phyloP scores from a whole-genome alignment of 2,888 invertebrate species.

The Tiliacea aurago region DNA sequence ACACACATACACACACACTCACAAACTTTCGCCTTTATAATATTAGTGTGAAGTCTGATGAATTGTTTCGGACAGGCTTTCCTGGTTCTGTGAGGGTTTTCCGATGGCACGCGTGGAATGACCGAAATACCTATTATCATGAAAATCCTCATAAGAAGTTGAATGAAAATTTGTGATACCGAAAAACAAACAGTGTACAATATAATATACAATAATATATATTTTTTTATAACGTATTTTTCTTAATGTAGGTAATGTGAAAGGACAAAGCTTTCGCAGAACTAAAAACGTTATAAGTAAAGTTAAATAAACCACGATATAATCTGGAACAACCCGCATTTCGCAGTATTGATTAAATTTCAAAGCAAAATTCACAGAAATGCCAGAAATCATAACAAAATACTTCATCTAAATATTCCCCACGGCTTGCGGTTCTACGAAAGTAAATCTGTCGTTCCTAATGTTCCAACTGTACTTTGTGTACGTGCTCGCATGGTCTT shows the following conservation, averaged over 20 bases:
- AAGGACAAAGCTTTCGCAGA: not conserved
- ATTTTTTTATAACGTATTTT: not conserved
- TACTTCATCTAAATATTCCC: slow-evolving; percentile 19
- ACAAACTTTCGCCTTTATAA: no score
- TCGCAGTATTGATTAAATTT: slow-evolving; percentile 4
- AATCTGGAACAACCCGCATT: slow-evolving; percentile 1
- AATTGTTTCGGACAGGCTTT: slow-evolving; percentile 51
- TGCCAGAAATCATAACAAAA: slow-evolving; percentile 35
- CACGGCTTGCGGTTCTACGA: slow-evolving; percentile 39
- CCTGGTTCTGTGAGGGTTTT: slow-evolving; percentile 45
- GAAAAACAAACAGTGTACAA: not conserved
- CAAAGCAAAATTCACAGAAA: slow-evolving; percentile 23
- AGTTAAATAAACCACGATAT: not conserved
- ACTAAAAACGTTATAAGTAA: slow-evolving; percentile 7
- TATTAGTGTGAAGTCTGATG: no score
- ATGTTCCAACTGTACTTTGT: slow-evolving; percentile 41
- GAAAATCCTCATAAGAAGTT: not conserved
- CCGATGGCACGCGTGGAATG: slow-evolving; percentile 31
- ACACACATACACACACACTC: no score
- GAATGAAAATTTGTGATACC: not conserved
- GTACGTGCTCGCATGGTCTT: slow-evolving; percentile 62
- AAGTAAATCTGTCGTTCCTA: slow-evolving; percentile 47
- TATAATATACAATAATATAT: no score
- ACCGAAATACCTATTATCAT: slow-evolving; percentile 39
- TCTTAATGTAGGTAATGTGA: not conserved